These are phyloP conservation scores for Mustela lutreola DNA, from an alignment of 2,113 vertebrate genomes.

Conservation along the genomic window DNA sequence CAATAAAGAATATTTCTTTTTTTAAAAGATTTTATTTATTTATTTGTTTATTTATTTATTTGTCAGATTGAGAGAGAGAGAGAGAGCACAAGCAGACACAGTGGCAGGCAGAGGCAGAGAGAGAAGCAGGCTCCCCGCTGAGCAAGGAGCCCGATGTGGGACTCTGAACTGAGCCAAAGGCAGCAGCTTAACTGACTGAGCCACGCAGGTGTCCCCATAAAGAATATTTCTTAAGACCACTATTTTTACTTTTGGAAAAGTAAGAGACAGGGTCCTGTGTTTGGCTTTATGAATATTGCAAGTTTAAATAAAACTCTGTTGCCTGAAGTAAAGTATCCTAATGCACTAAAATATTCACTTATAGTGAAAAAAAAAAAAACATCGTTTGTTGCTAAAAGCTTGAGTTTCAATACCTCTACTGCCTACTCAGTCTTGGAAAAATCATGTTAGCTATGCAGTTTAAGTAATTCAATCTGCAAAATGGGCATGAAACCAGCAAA, in stretches of 20 bases:
- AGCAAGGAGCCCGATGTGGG: too few relatives aligned
- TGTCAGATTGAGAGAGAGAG: too few relatives aligned
- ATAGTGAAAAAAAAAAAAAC: not conserved
- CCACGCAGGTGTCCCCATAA: not conserved
- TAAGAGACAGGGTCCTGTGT: not conserved
- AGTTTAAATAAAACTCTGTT: conserved; percentile 62
- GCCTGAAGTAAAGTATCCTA: not conserved
- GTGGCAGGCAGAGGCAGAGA: too few relatives aligned
- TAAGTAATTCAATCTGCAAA: conserved; percentile 69
- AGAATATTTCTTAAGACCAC: conserved; percentile 5
- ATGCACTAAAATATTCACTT: conserved; percentile 36
- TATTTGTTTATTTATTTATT: too few relatives aligned
- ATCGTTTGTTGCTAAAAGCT: conserved; percentile 18
- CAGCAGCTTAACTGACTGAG: too few relatives aligned
- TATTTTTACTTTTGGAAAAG: conserved; percentile 2
- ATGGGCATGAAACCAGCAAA: conserved; percentile 37
- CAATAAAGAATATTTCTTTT: conserved; percentile 1
- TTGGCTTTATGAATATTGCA: conserved; percentile 58
- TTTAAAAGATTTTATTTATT: too few relatives aligned
- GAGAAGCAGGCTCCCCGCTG: too few relatives aligned
- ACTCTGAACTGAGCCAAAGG: too few relatives aligned
- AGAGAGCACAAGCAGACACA: too few relatives aligned
- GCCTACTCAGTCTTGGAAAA: conserved; percentile 11
- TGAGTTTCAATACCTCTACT: conserved; percentile 48
- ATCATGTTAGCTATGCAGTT: conserved; percentile 32